Percentiles rank a stretch among this genome's conserved stretches.
Conservation (phyloP, 2,113 vertebrate species). For the Serinus canaria region DNA sequence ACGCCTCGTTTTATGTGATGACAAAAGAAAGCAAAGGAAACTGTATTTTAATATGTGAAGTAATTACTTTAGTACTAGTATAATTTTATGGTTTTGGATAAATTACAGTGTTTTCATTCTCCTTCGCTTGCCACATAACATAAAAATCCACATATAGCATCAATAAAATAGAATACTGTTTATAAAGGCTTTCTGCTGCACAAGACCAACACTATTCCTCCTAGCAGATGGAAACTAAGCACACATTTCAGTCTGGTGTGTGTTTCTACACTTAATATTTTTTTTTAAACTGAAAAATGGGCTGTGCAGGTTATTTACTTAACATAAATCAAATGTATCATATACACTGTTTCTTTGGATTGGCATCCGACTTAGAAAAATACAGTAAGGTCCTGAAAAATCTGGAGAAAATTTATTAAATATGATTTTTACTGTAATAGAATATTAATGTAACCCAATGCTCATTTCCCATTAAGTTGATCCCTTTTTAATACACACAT, state of each 20-base stretch:
- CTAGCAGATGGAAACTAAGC: conserved; percentile 62
- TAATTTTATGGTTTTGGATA: conserved; percentile 45
- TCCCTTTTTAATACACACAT: conserved; percentile 83
- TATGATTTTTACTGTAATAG: conserved; percentile 85
- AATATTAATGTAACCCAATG: conserved; percentile 84
- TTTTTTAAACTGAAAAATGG: conserved; percentile 57
- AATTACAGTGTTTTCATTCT: conserved; percentile 48
- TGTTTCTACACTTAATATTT: conserved; percentile 74
- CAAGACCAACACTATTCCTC: conserved; percentile 66
- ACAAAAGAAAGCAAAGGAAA: conserved; percentile 54
- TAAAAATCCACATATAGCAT: conserved; percentile 61
- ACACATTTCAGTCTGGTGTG: conserved; percentile 61
- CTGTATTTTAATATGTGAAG: conserved; percentile 37
- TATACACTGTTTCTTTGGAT: conserved; percentile 71
- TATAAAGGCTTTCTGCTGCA: conserved; percentile 68
- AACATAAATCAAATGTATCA: conserved; percentile 80
- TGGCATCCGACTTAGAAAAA: conserved; percentile 79
- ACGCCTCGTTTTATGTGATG: conserved; percentile 19
- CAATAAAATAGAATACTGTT: conserved; percentile 74
- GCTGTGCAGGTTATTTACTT: conserved; percentile 75
- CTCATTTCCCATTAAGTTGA: conserved; percentile 83
- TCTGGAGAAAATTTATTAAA: conserved; percentile 84
- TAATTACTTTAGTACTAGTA: conserved; percentile 60
- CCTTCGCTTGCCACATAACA: conserved; percentile 55
- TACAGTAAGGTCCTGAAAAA: conserved; percentile 70